These are phyloP conservation scores for Gastrophysa polygoni DNA, from an alignment of 2,888 invertebrate genomes.

Conservation along the genomic window DNA sequence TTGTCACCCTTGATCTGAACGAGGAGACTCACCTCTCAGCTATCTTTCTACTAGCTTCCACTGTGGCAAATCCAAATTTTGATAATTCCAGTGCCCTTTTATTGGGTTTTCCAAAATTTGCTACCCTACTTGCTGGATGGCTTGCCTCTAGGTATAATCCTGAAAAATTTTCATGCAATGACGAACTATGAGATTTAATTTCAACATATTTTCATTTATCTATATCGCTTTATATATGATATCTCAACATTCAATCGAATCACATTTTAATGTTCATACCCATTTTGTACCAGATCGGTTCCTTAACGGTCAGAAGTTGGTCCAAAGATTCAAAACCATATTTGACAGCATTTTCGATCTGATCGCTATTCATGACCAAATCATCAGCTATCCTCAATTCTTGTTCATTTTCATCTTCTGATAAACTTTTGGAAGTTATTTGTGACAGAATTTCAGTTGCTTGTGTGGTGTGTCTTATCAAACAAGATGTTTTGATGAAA, in stretches of 20 bases:
- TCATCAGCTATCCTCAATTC: background rate
- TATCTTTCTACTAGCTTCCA: slow-evolving; percentile 69
- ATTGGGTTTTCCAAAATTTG: slow-evolving; percentile 73
- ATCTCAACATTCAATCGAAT: too few relatives aligned
- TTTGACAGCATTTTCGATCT: slow-evolving; percentile 68
- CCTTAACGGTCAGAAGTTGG: slow-evolving; percentile 66
- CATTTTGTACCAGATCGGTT: slow-evolving; percentile 66
- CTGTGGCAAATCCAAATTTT: slow-evolving; percentile 70
- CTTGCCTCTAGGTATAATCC: slow-evolving; percentile 68
- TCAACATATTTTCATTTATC: too few relatives aligned
- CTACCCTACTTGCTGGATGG: slow-evolving; percentile 73
- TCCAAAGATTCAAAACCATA: slow-evolving; percentile 72
- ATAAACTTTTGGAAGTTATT: background rate
- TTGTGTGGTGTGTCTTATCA: background rate
- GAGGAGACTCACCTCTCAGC: slow-evolving; percentile 61
- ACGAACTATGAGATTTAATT: too few relatives aligned
- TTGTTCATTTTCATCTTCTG: background rate
- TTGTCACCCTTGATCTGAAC: background rate
- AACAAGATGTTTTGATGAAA: background rate
- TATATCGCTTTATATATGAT: too few relatives aligned
- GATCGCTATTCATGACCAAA: background rate
- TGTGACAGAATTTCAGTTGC: background rate
- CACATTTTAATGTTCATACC: slow-evolving; percentile 57
- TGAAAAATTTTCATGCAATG: slow-evolving; percentile 46
- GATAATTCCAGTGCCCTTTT: slow-evolving; percentile 67